Percentiles rank a stretch among this genome's conserved stretches.
Conservation (phyloP, 2,113 vertebrate species). For the Artemisiospiza belli region DNA sequence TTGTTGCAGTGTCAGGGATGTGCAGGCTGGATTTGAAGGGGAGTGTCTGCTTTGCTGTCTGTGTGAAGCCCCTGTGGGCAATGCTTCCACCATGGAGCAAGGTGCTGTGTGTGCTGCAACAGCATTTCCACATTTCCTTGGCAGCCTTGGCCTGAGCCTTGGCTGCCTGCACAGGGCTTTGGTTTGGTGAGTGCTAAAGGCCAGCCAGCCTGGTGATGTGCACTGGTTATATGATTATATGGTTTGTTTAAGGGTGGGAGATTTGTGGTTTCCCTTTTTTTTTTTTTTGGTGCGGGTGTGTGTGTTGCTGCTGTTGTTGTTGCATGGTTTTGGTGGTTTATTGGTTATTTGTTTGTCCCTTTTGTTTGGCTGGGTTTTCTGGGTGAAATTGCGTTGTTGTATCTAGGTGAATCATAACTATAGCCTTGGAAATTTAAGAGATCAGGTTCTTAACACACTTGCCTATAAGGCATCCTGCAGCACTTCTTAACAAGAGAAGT, state of each 20-base stretch:
- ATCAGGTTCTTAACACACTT: neutral
- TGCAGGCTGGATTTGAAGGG: neutral
- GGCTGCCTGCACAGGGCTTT: neutral
- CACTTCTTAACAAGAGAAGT: neutral
- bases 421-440: neutral
- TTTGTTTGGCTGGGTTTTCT: neutral
- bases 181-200: neutral
- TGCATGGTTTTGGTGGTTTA: neutral
- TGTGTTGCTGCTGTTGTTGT: neutral
- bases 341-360: neutral
- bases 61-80: too few relatives aligned
- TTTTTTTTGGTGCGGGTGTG: neutral
- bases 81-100: accelerated
- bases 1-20: neutral
- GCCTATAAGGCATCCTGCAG: neutral
- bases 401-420: neutral
- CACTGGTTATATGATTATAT: neutral
- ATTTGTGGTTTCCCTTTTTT: too few relatives aligned
- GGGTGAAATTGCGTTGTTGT: neutral
- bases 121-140: neutral
- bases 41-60: neutral
- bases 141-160: neutral
- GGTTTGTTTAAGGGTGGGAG: neutral
- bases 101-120: neutral
- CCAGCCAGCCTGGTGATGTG: neutral